Evolutionary conservation across 2,888 invertebrate species (phyloP), one percentile per base, ranked within the genome.

Genomic region (Drosophila neutralis): DNA sequence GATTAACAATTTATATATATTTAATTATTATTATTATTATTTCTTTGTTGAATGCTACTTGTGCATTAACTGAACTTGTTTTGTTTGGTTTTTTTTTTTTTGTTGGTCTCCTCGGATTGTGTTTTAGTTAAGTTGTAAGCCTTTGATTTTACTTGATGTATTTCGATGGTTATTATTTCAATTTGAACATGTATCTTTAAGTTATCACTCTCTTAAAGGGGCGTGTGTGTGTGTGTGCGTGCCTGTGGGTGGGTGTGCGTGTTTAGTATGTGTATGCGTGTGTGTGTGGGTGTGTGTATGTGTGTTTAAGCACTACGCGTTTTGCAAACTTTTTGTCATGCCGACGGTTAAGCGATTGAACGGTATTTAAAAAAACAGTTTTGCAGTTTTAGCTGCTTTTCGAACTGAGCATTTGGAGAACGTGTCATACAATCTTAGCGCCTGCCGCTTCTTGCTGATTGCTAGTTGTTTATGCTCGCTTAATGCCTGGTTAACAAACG

Each of bases 341-440:
- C 88, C 88, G 83, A 73, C 83, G 83, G 88, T 77, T 54, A 58
- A 75, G 64, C 66, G 63, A 65, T 75, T 52, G 56, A 61, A 31
- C 45, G 64, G 60, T 61, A 35, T 54, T 10, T 31, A 57, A 49
- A 51, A 36, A 29, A 65, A 62, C 49, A 61, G 74, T 77, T 76
- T 67, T 54, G 13, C 33, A 24, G 61, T 65, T 63, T 62, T 56
- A 42, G 68, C 63, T 56, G 72, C 31, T 31, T 27, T 56, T 45
- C n/a, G 56, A 35, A 38, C 42, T 51, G 60, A 54, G 60, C 57
- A 61, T 73, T 61, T 45, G 45, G 54, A n/a, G 54, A 13, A 24
- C 36, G 36, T 54, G 60, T 48, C 40, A 51, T 31, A 31, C 60
- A 57, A 64, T 76, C 76, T 61, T 58, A 69, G 76, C 75, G 73